Base-by-base conservation (phyloP, 2,113 vertebrate species). In the Campylomormyrus numenius region DNA sequence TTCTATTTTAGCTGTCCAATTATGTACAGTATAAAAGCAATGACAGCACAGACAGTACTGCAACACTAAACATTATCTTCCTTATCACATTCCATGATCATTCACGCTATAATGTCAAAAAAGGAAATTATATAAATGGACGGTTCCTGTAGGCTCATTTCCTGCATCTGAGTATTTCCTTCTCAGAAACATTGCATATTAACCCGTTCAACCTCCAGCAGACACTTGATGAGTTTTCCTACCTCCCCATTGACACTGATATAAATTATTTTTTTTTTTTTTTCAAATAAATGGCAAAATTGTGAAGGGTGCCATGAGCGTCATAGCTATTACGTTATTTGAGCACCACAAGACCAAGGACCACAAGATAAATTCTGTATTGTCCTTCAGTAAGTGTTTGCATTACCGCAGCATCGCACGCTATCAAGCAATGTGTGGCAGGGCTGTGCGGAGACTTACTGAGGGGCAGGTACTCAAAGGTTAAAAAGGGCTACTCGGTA, bases 81-180 rank as follows among this genome's bases (percentile, higher is more conserved):
- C 93, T 95, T 95, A 96, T 95, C 95, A 90, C 92, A 91, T 90
- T 91, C 90, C 87, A 91, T 95, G 93, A 95, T 95, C 93, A 87
- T 88, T 93, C 92, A 91, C 94, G 93, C 93, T 91, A 93, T 93
- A 90, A 92, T 94, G 88, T 92, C 92, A 92, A 91, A 94, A 94
- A 92, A 95, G 96, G 95, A 96, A 96, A 94, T 91, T 92, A 94
- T 95, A 95, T 95, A 93, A 96, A 95, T 94, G 94, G 93, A 95
- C 94, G 90, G 93, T 95, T 95, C 95, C 94, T 95, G 94, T 93
- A 89, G 91, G 91, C 91, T 95, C 93, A 96, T 96, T 96, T 96
- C 95, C 96, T 95, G 95, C 94, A 93, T 93, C 93, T 91, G 87
- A 92, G 94, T 95, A 93, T 95, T 95, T 95, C 94, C 94, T 94